Evolutionary conservation across 92 coral and sea anemone species (phyloP), one percentile per base, ranked within the genome.

Genomic region (Hydrozoanthus gracilis): DNA sequence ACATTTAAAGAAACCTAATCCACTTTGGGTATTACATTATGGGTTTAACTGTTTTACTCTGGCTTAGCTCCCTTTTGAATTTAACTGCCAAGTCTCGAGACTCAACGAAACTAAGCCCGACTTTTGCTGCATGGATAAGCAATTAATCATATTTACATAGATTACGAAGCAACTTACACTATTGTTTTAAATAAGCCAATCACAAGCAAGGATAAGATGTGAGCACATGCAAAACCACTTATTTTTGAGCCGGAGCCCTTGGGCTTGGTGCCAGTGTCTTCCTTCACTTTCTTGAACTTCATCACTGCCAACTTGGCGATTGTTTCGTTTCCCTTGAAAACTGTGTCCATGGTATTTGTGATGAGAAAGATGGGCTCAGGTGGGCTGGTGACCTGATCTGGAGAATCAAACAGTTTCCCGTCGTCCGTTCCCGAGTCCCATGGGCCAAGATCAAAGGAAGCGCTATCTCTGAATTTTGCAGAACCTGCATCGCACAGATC

Each of bases 351-450:
- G 17, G 46, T 48, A 13, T 11, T 76, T 44, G 88, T 90, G 35
- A 90, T 90, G 6, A 39, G 8, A 4, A 54, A 11, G 54, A 90
- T 90, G 14, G 80, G 47, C 13, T 4, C 83, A 4, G 54, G 16
- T 3, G 90, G 93, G n/a, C 11, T 47, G 7, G 86, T 82, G 7
- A 50, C 56, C 8, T 1, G 9, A 18, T 87, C 7, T 14, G 64
- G 4, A 17, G 83, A 14, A 17, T 60, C 13, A 44, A 90, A 87
- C 64, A 45, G 61, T 5, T 10, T 18, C 4, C 91, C 91, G 7
- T 45, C 14, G 11, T 90, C 86, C 0, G 91, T 87, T 1, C 91
- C 93, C 7, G 93, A 87, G 78, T 90, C 93, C 83, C 87, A 90
- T 4, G 93, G 93, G 3, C 55, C 84, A 56, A 87, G 58, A 10